Evolutionary conservation across 2,113 vertebrate species (phyloP).

Genomic region (Rhineura floridana): DNA sequence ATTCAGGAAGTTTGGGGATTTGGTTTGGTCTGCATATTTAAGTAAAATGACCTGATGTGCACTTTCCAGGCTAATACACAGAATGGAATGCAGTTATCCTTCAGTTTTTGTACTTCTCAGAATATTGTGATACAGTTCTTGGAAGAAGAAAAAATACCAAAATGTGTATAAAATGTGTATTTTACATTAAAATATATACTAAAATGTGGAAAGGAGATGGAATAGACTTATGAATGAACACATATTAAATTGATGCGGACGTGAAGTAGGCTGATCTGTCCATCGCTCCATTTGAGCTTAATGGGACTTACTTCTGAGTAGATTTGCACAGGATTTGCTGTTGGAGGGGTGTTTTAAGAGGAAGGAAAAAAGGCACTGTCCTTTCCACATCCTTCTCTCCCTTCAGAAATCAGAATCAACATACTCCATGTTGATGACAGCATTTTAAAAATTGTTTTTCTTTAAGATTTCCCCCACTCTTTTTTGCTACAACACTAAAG

Average conservation of each 20-base stretch:
- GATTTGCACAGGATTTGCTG: too few species aligned
- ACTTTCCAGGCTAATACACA: not conserved
- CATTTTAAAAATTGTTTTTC: not conserved
- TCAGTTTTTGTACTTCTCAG: not conserved
- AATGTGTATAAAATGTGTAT: not conserved
- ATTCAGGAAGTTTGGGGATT: not conserved
- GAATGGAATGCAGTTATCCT: too few species aligned
- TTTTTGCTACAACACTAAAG: not conserved
- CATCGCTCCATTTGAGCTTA: too few species aligned
- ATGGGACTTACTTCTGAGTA: too few species aligned
- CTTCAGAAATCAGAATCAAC: not conserved
- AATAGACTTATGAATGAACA: not conserved
- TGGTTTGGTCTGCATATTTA: not conserved
- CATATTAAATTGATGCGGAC: not conserved
- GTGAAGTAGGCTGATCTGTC: too few species aligned
- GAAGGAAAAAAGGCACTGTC: not conserved
- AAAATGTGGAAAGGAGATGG: not conserved
- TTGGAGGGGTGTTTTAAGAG: too few species aligned
- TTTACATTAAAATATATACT: not conserved
- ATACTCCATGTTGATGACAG: not conserved
- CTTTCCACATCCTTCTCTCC: not conserved
- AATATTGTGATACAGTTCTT: not conserved
- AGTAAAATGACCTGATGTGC: not conserved
- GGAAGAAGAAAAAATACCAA: not conserved
- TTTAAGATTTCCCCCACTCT: not conserved